A percentile compares a stretch with the other conserved stretches of the same genome.
Evolutionary conservation across 2,113 vertebrate species (phyloP).

Genomic region (Pleuronectes platessa): DNA sequence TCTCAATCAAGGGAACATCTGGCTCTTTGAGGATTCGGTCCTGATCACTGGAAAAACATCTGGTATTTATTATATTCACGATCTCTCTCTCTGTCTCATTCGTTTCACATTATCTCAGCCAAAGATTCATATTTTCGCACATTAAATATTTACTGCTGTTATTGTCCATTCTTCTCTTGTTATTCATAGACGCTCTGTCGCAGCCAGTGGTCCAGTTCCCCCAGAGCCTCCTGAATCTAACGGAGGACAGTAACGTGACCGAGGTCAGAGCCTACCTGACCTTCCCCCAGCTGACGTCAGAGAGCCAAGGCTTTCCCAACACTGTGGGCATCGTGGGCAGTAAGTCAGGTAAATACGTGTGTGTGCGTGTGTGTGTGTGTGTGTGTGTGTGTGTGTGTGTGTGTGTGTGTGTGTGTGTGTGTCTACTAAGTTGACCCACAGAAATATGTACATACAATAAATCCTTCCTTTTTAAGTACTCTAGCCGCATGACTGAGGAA

Average conservation of each 20-base stretch:
- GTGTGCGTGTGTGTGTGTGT: background rate
- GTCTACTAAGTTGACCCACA: no score
- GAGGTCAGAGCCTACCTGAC: constrained; percentile 88
- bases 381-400: no score
- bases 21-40: constrained; percentile 91
- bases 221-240: constrained; percentile 85
- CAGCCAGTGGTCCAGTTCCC: constrained; percentile 88
- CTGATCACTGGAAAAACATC: constrained; percentile 88
- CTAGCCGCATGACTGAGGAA: no score
- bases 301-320: constrained; percentile 78
- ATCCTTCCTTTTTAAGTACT: no score
- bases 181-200: constrained; percentile 82
- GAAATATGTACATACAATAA: no score
- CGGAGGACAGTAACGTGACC: constrained; percentile 77
- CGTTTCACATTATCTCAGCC: background rate
- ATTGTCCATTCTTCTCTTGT: background rate
- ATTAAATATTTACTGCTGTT: background rate
- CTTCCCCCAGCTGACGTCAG: constrained; percentile 82
- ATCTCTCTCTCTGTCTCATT: background rate
- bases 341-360: constrained; percentile 83
- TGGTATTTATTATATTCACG: constrained; percentile 70
- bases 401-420: no score
- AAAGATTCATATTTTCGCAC: background rate
- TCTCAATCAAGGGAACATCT: constrained; percentile 91
- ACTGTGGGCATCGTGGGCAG: constrained; percentile 84